These are phyloP conservation scores for Pituophis catenifer DNA, from an alignment of 2,113 vertebrate species.

Conservation along the genomic window DNA sequence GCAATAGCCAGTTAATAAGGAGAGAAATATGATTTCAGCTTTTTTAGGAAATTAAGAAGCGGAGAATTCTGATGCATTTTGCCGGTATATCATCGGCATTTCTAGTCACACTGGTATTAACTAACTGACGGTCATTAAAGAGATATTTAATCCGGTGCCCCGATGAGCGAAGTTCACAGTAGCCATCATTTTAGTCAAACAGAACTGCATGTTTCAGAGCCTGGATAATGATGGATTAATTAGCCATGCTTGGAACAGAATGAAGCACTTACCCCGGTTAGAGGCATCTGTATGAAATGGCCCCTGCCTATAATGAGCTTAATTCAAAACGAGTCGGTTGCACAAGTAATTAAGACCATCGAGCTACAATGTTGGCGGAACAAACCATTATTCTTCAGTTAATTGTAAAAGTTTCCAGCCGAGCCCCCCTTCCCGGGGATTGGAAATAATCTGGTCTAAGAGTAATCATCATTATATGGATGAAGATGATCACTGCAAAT, in stretches of 20 bases:
- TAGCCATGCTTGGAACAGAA: conserved; percentile 52
- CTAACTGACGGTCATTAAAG: conserved; percentile 52
- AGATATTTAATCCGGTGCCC: conserved; percentile 55
- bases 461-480: not conserved
- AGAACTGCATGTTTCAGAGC: conserved; percentile 45
- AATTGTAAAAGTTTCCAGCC: not conserved
- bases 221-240: conserved; percentile 62
- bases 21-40: conserved; percentile 41
- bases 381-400: conserved; percentile 34
- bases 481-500: not conserved
- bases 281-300: conserved; percentile 56
- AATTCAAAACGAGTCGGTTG: conserved; percentile 60
- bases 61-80: conserved; percentile 30
- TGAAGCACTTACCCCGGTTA: conserved; percentile 51
- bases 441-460: not conserved
- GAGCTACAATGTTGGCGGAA: conserved; percentile 33
- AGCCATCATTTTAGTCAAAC: conserved; percentile 54
- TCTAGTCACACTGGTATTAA: conserved; percentile 52
- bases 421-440: not conserved
- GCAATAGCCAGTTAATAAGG: conserved; percentile 28
- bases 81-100: conserved; percentile 22
- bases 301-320: conserved; percentile 50
- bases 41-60: conserved; percentile 18
- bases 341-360: conserved; percentile 57
- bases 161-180: conserved; percentile 43